These are phyloP conservation scores for Gymnogyps californianus DNA, from an alignment of 2,113 vertebrate genomes.

Conservation along the genomic window DNA sequence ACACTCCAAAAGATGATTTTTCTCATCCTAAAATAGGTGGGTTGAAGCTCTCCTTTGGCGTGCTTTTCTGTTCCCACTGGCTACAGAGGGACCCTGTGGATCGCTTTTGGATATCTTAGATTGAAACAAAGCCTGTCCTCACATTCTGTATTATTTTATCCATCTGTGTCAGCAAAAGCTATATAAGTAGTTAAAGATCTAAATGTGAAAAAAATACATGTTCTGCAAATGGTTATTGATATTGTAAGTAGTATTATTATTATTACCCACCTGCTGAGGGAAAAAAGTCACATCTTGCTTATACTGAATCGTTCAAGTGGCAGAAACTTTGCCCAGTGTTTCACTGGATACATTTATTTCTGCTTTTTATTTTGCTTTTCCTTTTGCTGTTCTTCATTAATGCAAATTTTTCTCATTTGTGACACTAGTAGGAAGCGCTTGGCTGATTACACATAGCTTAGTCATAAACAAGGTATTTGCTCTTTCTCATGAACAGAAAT, in stretches of 20 bases:
- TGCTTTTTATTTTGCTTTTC: conserved; percentile 1
- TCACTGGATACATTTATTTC: neutral
- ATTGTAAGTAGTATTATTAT: neutral
- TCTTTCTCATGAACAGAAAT: conserved; percentile 23
- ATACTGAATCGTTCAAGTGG: neutral
- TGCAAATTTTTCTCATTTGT: conserved; percentile 56
- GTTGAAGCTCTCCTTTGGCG: neutral
- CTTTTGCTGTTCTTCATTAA: conserved; percentile 38
- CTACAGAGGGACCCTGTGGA: neutral
- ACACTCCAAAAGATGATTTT: neutral
- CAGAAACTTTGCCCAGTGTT: neutral
- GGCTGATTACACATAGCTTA: conserved; percentile 46
- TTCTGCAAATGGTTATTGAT: conserved; percentile 26
- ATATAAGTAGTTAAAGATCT: neutral
- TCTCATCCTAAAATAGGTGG: neutral
- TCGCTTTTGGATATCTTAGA: neutral
- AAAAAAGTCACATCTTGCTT: neutral
- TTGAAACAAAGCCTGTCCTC: neutral
- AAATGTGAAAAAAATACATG: neutral
- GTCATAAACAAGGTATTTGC: conserved; percentile 45
- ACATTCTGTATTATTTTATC: neutral
- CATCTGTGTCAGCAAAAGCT: neutral
- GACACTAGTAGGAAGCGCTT: neutral
- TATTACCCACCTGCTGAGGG: conserved; percentile 6
- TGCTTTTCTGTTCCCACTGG: neutral